Conservation (phyloP, 2,113 vertebrate genomes). For the Chaetura pelagica region DNA sequence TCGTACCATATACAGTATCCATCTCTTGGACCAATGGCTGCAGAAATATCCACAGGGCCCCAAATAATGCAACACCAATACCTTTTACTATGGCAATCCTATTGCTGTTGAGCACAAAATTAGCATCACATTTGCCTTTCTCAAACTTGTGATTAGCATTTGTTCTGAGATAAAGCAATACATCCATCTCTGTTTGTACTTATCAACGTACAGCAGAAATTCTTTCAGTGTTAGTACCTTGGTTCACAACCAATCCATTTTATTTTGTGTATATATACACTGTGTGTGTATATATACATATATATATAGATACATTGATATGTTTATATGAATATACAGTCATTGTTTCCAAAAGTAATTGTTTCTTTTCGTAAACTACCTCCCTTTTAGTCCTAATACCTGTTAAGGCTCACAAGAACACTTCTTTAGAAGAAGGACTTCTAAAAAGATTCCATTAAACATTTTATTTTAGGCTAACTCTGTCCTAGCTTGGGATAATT, state of each 20-base stretch:
- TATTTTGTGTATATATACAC: too few relatives aligned
- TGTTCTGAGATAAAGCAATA: background rate
- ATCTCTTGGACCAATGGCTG: background rate
- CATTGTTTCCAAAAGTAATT: background rate
- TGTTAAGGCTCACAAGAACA: background rate
- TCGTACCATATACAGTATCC: background rate
- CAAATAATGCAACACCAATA: background rate
- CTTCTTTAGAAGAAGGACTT: background rate
- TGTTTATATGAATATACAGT: too few relatives aligned
- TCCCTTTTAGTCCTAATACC: background rate
- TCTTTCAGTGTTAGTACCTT: background rate
- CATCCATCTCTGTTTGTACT: background rate
- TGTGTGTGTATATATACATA: too few relatives aligned
- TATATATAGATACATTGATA: too few relatives aligned
- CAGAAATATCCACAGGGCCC: background rate
- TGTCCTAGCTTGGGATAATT: background rate
- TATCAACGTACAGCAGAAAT: background rate
- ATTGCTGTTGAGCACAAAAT: background rate
- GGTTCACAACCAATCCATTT: too few relatives aligned
- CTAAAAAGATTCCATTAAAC: background rate
- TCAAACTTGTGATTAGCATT: background rate
- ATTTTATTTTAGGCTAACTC: background rate
- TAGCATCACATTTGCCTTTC: background rate
- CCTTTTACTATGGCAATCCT: background rate
- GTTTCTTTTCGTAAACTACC: background rate